phyloP scores from a whole-genome alignment of 2,888 invertebrate genomes.

The Oegoconia quadripuncta region DNA sequence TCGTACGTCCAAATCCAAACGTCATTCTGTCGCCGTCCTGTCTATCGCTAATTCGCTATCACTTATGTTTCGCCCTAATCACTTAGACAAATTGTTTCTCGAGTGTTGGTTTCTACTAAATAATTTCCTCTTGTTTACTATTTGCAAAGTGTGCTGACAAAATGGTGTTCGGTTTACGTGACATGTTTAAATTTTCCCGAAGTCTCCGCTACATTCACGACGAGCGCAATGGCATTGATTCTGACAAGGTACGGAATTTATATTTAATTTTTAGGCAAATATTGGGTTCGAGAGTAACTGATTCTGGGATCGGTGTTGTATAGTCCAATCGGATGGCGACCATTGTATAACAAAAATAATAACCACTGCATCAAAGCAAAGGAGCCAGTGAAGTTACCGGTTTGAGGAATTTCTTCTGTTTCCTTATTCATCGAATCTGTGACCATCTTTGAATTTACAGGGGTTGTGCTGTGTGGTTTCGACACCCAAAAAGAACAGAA shows the following conservation, averaged over 20 bases:
- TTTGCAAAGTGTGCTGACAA: slow-evolving; percentile 26
- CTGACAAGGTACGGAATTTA: slow-evolving; percentile 15
- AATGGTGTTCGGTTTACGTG: slow-evolving; percentile 67
- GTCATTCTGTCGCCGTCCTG: slow-evolving; percentile 17
- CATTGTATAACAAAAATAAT: no score
- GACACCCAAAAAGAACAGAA: no score
- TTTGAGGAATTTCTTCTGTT: no score
- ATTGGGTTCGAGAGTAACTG: no score
- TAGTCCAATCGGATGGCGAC: no score
- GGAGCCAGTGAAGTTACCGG: no score
- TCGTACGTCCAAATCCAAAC: slow-evolving; percentile 13
- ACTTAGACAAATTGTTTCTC: slow-evolving; percentile 5
- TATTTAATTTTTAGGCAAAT: no score
- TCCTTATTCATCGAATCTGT: no score
- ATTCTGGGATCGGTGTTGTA: no score
- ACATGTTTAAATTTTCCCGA: slow-evolving; percentile 47
- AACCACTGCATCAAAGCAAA: no score
- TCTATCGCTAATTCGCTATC: slow-evolving; percentile 17
- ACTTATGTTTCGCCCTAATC: slow-evolving; percentile 5
- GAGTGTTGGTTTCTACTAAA: slow-evolving; percentile 12
- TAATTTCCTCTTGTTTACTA: slow-evolving; percentile 17
- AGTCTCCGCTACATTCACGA: slow-evolving; percentile 55
- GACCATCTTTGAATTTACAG: no score
- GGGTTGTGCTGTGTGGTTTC: no score
- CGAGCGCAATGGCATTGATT: slow-evolving; percentile 46